Evolutionary conservation across 2,888 invertebrate genomes (phyloP).

Genomic region (Hirtodrosophila cameraria): DNA sequence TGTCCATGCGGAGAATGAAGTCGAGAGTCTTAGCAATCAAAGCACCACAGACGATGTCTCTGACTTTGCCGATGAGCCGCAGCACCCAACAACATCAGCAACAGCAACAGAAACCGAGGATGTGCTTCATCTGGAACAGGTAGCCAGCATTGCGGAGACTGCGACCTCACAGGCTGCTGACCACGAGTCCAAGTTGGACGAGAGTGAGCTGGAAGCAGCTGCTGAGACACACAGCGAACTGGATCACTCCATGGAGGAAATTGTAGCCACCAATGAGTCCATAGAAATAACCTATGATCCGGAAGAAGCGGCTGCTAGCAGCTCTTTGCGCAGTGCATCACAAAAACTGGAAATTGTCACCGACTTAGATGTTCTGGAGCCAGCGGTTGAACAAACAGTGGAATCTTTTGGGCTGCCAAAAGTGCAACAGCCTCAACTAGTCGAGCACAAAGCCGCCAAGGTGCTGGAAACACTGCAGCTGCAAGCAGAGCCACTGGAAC

Average conservation of each 20-base stretch:
- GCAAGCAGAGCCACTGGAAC: slow-evolving; percentile 51
- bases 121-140: neutral
- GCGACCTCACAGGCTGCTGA: neutral
- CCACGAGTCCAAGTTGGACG: slow-evolving; percentile 20
- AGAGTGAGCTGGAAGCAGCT: slow-evolving; percentile 31
- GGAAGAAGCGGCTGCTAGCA: slow-evolving; percentile 58
- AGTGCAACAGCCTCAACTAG: slow-evolving; percentile 37
- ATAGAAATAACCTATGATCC: slow-evolving; percentile 80
- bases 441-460: slow-evolving; percentile 53
- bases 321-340: slow-evolving; percentile 34
- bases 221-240: slow-evolving; percentile 66
- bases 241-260: slow-evolving; percentile 82
- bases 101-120: slow-evolving; percentile 5
- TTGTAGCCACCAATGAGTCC: slow-evolving; percentile 80
- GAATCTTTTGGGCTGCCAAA: slow-evolving; percentile 25
- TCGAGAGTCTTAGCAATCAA: slow-evolving; percentile 79
- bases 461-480: slow-evolving; percentile 47
- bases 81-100: slow-evolving; percentile 20
- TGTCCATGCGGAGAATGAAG: slow-evolving; percentile 11
- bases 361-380: slow-evolving; percentile 63
- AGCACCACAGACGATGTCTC: slow-evolving; percentile 84
- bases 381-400: slow-evolving; percentile 12
- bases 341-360: slow-evolving; percentile 54
- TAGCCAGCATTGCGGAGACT: slow-evolving; percentile 5
- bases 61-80: slow-evolving; percentile 80